phyloP scores from a whole-genome alignment of 2,113 vertebrate species.

The Poicephalus meyeri region DNA sequence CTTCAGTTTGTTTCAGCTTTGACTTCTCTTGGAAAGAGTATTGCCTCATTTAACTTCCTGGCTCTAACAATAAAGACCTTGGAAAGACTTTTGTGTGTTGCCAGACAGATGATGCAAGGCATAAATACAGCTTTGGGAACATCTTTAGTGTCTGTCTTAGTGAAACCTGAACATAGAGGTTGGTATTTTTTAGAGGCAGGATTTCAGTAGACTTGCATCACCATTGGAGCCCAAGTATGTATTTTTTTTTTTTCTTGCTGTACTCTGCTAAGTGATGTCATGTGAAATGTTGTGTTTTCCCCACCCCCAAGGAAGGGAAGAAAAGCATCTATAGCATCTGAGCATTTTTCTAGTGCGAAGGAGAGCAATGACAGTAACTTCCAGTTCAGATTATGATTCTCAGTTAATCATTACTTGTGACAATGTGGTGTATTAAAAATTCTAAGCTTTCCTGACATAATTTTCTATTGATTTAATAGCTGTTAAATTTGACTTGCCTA shows the following conservation, averaged over 20 bases:
- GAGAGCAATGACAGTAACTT: neutral
- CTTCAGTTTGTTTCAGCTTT: neutral
- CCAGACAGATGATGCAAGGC: conserved; percentile 79
- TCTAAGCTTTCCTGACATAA: neutral
- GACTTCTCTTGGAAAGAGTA: conserved; percentile 42
- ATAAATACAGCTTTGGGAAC: conserved; percentile 60
- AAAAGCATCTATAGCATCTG: conserved; percentile 45
- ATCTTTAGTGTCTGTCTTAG: conserved; percentile 72
- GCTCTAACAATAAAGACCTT: conserved; percentile 70
- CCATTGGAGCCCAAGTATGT: neutral
- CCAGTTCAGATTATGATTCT: conserved; percentile 34
- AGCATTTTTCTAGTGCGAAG: conserved; percentile 48
- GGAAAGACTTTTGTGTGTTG: conserved; percentile 73
- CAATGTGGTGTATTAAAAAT: neutral
- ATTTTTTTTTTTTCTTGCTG: neutral
- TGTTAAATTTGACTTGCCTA: conserved; percentile 36
- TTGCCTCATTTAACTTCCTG: conserved; percentile 56
- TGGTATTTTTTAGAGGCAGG: conserved; percentile 70
- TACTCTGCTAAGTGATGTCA: conserved; percentile 56
- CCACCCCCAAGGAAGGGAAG: neutral
- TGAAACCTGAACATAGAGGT: conserved; percentile 66
- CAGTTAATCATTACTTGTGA: conserved; percentile 2
- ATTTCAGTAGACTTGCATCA: conserved; percentile 69
- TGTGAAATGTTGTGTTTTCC: conserved; percentile 66
- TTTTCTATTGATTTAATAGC: conserved; percentile 17